These are phyloP conservation scores for Morbakka virulenta DNA, from an alignment of 30 jellyfish, hydroid and myxozoan genomes.

Conservation along the genomic window DNA sequence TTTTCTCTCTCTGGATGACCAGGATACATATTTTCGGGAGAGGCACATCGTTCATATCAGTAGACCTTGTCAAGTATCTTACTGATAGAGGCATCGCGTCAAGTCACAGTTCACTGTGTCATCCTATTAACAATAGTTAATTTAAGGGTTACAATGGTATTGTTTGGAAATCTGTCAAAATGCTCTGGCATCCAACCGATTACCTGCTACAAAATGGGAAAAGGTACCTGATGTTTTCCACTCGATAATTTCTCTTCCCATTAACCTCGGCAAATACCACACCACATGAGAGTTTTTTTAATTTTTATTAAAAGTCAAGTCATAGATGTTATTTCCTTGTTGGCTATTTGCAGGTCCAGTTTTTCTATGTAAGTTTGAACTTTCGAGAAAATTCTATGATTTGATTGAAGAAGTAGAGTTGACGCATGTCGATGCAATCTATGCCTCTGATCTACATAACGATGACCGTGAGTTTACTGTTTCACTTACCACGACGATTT, in stretches of 20 bases:
- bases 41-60: too few relatives aligned
- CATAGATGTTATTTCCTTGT: too few relatives aligned
- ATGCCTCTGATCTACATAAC: too few relatives aligned
- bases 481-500: too few relatives aligned
- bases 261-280: conserved; percentile 66
- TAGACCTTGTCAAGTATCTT: conserved; percentile 24
- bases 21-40: conserved; percentile 36
- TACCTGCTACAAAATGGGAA: conserved; percentile 46
- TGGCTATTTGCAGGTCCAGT: too few relatives aligned
- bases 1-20: conserved; percentile 46
- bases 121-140: conserved; percentile 44
- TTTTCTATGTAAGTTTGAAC: too few relatives aligned
- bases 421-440: too few relatives aligned
- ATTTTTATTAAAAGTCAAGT: conserved; percentile 7
- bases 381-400: too few relatives aligned
- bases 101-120: conserved; percentile 44
- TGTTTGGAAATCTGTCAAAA: conserved; percentile 45
- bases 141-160: conserved; percentile 43
- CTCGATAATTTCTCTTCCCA: too few relatives aligned
- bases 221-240: conserved; percentile 47
- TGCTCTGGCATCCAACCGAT: conserved; percentile 41
- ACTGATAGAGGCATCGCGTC: conserved; percentile 41
- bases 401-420: too few relatives aligned
- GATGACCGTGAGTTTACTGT: too few relatives aligned
- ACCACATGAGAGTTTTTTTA: conserved; percentile 63